Conservation (phyloP, 2,797 vertebrate genomes). For the Iguana delicatissima region DNA sequence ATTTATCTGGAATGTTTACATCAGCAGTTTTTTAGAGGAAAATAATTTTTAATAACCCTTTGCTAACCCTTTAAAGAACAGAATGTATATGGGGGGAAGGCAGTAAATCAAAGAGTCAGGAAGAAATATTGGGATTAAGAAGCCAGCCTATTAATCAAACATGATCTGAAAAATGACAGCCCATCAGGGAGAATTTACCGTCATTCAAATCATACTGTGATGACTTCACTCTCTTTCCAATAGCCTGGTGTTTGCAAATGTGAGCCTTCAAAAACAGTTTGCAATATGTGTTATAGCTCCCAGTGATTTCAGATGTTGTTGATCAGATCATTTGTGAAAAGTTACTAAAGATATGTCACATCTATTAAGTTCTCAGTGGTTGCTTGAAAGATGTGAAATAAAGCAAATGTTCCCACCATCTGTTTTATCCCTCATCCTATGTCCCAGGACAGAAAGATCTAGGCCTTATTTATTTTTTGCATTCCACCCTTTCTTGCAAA, state of each 20-base stretch:
- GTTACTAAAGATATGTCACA: not conserved
- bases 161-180: slow-evolving; percentile 3
- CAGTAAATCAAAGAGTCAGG: not conserved
- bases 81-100: not conserved
- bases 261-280: slow-evolving; percentile 8
- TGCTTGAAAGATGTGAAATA: slow-evolving; percentile 1
- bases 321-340: not conserved
- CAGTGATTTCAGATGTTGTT: slow-evolving; percentile 1
- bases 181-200: not conserved
- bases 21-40: slow-evolving; percentile 73
- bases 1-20: slow-evolving; percentile 80
- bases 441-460: not conserved
- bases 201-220: not conserved
- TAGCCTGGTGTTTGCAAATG: not conserved
- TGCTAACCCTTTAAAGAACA: not conserved
- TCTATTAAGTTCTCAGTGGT: not conserved
- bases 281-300: not conserved
- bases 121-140: slow-evolving; percentile 14
- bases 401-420: not conserved
- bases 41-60: slow-evolving; percentile 14
- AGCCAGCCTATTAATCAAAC: slow-evolving; percentile 15
- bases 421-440: not conserved
- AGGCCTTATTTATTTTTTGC: not conserved
- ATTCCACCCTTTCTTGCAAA: not conserved
- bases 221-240: not conserved